Conservation (phyloP, 2,888 invertebrate species). For the Cephus sareptanus region DNA sequence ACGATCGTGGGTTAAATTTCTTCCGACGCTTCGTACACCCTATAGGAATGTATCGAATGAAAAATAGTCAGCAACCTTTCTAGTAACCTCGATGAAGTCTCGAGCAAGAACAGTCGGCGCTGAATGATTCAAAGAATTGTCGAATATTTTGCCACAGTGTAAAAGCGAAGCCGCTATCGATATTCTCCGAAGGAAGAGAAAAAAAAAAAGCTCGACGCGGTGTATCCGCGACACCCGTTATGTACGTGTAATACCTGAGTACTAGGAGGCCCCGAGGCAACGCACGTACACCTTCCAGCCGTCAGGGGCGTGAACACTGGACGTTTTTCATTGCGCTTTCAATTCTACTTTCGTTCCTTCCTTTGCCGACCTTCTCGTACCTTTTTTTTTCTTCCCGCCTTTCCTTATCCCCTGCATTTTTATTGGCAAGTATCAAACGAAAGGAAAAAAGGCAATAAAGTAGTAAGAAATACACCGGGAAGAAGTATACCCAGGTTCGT, state of each 20-base stretch:
- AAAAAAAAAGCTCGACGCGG: conserved; percentile 30
- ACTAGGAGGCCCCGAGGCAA: conserved; percentile 36
- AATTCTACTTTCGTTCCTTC: conserved; percentile 30
- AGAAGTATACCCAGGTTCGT: not conserved
- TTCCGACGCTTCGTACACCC: not conserved
- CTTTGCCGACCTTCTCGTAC: not conserved
- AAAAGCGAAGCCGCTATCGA: not conserved
- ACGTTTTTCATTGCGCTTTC: conserved; percentile 45
- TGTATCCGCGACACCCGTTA: conserved; percentile 36
- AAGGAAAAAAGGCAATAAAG: not conserved
- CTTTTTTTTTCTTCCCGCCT: conserved; percentile 24
- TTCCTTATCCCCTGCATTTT: not conserved
- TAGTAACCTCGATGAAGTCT: not conserved
- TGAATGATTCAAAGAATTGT: not conserved
- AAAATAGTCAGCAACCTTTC: not conserved
- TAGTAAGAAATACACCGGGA: not conserved
- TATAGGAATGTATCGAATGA: not conserved
- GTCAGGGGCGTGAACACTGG: conserved; percentile 23
- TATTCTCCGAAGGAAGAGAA: not conserved
- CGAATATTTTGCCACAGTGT: not conserved
- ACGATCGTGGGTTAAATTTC: not conserved
- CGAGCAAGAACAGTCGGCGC: not conserved
- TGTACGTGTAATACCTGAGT: conserved; percentile 40
- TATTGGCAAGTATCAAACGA: not conserved
- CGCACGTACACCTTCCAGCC: conserved; percentile 38